A percentile compares a stretch with the other conserved stretches of the same genome.
phyloP scores from a whole-genome alignment of 2,888 invertebrate species.

The Tuta absoluta region DNA sequence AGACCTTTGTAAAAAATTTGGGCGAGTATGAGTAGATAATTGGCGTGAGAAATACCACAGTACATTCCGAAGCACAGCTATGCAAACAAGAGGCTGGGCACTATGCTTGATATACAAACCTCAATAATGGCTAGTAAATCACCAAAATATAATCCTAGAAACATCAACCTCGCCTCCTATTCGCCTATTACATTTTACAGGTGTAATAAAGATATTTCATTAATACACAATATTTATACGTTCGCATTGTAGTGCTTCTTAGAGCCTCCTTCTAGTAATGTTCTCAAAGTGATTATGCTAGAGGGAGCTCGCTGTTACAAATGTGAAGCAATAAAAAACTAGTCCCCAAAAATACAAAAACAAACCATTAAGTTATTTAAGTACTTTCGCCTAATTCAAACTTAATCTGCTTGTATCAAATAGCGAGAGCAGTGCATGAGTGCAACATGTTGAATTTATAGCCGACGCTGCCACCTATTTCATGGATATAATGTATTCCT shows the following conservation, averaged over 20 bases:
- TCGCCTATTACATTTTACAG: slow-evolving; percentile 55
- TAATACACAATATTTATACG: slow-evolving; percentile 69
- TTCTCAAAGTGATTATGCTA: slow-evolving; percentile 74
- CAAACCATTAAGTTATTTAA: too few relatives aligned
- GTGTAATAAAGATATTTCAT: slow-evolving; percentile 63
- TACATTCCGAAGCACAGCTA: neutral
- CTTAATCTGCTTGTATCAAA: too few relatives aligned
- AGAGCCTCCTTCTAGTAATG: slow-evolving; percentile 52
- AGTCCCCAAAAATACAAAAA: too few relatives aligned
- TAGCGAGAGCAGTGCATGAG: too few relatives aligned
- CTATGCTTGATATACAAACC: slow-evolving; percentile 6
- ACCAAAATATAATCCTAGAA: slow-evolving; percentile 33
- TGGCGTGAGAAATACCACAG: neutral
- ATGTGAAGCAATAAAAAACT: neutral
- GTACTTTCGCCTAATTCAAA: too few relatives aligned
- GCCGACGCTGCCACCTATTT: too few relatives aligned
- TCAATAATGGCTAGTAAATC: slow-evolving; percentile 36
- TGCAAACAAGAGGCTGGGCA: neutral
- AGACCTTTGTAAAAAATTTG: too few relatives aligned
- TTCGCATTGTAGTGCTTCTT: slow-evolving; percentile 63
- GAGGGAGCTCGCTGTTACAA: slow-evolving; percentile 54
- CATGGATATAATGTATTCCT: too few relatives aligned
- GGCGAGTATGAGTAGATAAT: neutral
- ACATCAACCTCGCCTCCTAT: slow-evolving; percentile 17
- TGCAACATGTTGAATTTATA: too few relatives aligned